Evolutionary conservation across 2,113 vertebrate species (phyloP).

Genomic region (Plestiodon gilberti): DNA sequence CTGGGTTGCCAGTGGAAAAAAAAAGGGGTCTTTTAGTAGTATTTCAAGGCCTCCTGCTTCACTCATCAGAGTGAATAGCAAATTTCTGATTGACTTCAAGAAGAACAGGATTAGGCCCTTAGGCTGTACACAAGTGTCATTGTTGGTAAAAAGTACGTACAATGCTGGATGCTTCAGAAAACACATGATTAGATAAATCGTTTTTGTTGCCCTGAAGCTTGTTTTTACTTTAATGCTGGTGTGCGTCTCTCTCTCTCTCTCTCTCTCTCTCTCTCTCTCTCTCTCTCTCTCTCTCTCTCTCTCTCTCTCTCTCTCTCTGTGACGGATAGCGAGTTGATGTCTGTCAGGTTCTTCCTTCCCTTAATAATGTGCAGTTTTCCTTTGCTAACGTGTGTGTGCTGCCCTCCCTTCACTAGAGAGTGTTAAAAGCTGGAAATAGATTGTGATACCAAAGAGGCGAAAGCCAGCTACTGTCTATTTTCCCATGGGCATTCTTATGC

Average conservation of each 20-base stretch:
- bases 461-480: no score
- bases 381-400: neutral
- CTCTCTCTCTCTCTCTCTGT: no score
- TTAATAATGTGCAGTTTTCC: slow-evolving; percentile 25
- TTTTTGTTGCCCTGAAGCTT: slow-evolving; percentile 61
- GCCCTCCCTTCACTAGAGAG: slow-evolving; percentile 34
- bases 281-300: no score
- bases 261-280: no score
- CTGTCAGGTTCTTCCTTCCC: slow-evolving; percentile 63
- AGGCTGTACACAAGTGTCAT: slow-evolving; percentile 64
- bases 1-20: neutral
- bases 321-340: slow-evolving; percentile 57
- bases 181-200: slow-evolving; percentile 66
- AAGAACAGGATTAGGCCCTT: slow-evolving; percentile 57
- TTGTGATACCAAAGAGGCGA: slow-evolving; percentile 17
- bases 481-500: no score
- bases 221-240: slow-evolving; percentile 50
- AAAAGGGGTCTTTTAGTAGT: neutral
- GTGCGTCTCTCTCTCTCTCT: slow-evolving; percentile 57
- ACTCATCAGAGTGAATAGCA: slow-evolving; percentile 32
- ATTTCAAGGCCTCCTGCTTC: slow-evolving; percentile 16
- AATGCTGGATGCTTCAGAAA: slow-evolving; percentile 56
- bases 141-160: slow-evolving; percentile 52
- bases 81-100: slow-evolving; percentile 51
- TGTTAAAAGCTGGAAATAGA: slow-evolving; percentile 16